These are phyloP conservation scores for Sinonovacula constricta DNA, from an alignment of 1,140 invertebrate species.

Conservation along the genomic window DNA sequence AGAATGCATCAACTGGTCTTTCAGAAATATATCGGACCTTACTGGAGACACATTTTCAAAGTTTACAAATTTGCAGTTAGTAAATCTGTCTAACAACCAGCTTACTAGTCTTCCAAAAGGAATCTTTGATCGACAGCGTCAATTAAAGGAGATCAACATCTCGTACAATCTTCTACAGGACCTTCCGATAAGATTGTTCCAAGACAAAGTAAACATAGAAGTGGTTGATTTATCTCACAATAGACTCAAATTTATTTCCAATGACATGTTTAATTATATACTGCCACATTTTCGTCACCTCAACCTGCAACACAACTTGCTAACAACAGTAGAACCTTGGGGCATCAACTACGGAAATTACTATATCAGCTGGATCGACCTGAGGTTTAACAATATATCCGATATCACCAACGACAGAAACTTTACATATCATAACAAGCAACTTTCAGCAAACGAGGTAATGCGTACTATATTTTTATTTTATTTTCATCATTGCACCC, in stretches of 20 bases:
- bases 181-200: slow-evolving; percentile 23
- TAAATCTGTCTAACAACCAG: no score
- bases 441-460: no score
- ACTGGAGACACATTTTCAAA: no score
- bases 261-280: slow-evolving; percentile 14
- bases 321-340: slow-evolving; percentile 38
- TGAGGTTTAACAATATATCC: slow-evolving; percentile 43
- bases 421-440: no score
- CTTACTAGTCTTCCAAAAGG: no score
- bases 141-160: slow-evolving; percentile 10
- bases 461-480: no score
- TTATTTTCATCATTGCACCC: no score
- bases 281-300: neutral
- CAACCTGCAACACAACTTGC: slow-evolving; percentile 11
- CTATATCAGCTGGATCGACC: slow-evolving; percentile 4
- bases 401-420: slow-evolving; percentile 56
- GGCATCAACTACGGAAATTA: neutral
- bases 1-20: no score
- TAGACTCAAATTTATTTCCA: slow-evolving; percentile 13
- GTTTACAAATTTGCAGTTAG: no score
- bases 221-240: slow-evolving; percentile 35
- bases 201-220: slow-evolving; percentile 1
- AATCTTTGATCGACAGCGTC: neutral
- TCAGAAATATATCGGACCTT: no score
- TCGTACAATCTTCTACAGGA: neutral